Evolutionary conservation across 2,888 invertebrate species (phyloP), one percentile per base, ranked within the genome.

Genomic region (Limenitis camilla): DNA sequence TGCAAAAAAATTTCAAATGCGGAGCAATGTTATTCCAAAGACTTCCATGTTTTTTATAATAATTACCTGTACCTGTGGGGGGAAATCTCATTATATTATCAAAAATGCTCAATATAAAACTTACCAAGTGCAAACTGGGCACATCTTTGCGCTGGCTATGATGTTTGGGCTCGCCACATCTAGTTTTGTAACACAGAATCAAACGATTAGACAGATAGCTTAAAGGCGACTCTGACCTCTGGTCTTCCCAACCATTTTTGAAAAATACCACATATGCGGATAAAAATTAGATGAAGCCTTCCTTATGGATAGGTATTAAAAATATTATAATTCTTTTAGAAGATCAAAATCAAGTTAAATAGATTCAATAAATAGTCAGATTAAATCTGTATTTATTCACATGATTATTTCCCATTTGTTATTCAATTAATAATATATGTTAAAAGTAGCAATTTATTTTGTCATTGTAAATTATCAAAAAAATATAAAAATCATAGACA

Each of bases 161-260:
- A 59, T 61, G 67, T 62, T 60, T 62, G 61, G 61, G 60, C 62
- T 74, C 69, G 66, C 78, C 68, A 68, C 65, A 85, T 82, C 85
- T 85, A 86, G 64, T 80, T 71, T 78, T 66, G 80, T 76, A 81
- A 81, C 81, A 70, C 72, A 84, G 82, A 86, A 84, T 85, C 85
- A 81, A 75, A 68, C 75, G 68, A 79, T 86, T 86, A 85, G 82
- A 81, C 60, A 54, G 41, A 50, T 39, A 49, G 32, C 30, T 30
- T 29, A 41, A n/a, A 35, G 31, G 38, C 43, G 40, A 41, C 50
- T 41, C 48, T 38, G 52, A 40, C 52, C 52, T 42, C 19, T 19
- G 19, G 19, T 19, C 19, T 19, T 19, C 19, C 19, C 19, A 3
- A 19, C 19, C 19, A 19, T 19, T 19, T 19, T 19, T 2, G 19